Conservation (phyloP, 1,140 invertebrate species). For the Leptinotarsa texana region DNA sequence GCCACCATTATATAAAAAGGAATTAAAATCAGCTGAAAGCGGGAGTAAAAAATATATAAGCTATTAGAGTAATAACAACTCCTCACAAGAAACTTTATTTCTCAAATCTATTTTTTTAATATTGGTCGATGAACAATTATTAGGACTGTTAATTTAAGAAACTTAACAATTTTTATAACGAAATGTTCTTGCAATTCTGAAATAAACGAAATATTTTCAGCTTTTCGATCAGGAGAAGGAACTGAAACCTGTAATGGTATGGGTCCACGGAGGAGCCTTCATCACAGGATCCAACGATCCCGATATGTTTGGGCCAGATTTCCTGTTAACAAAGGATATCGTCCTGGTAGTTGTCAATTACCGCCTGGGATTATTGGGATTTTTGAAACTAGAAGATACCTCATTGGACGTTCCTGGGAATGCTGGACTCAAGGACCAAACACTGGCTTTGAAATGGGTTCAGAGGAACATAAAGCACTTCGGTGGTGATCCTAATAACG, state of each 20-base stretch:
- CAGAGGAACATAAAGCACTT: conserved; percentile 60
- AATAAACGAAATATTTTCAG: neutral
- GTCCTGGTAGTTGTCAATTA: conserved; percentile 60
- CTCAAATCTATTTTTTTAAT: no score
- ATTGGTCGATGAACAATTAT: no score
- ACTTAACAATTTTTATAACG: no score
- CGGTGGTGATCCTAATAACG: conserved; percentile 57
- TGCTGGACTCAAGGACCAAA: conserved; percentile 66
- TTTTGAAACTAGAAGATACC: conserved; percentile 50
- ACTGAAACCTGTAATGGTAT: conserved; percentile 65
- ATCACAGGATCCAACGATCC: conserved; percentile 60
- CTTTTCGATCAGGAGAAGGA: neutral
- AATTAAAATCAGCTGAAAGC: no score
- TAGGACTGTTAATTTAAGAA: no score
- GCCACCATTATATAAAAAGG: no score
- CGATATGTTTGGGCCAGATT: conserved; percentile 64
- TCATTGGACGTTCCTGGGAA: conserved; percentile 61
- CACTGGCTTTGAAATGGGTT: conserved; percentile 63
- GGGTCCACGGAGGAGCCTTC: conserved; percentile 68
- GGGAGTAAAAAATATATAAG: no score
- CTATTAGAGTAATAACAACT: no score
- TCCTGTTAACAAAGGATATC: conserved; percentile 62
- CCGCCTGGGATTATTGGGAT: conserved; percentile 58
- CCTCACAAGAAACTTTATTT: no score
- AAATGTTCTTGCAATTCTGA: no score